Evolutionary conservation across 2,797 vertebrate species (phyloP).

Genomic region (Enteromius paludinosus): DNA sequence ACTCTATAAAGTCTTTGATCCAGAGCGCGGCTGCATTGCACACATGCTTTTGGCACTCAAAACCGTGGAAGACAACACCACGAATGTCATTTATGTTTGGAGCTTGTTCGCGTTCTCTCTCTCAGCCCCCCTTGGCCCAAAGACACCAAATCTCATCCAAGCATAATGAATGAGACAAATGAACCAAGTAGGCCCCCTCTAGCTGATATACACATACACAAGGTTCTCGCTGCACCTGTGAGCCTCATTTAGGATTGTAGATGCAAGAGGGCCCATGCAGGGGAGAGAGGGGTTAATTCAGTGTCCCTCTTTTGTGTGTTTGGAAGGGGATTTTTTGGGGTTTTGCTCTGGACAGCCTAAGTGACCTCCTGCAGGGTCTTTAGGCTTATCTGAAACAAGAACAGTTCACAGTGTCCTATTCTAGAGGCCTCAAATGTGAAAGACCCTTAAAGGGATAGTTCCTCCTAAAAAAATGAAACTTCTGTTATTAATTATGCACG

Average conservation of each 20-base stretch:
- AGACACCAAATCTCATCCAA: slow-evolving; percentile 75
- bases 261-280: slow-evolving; percentile 41
- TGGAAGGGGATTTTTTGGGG: slow-evolving; percentile 41
- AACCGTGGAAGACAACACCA: slow-evolving; percentile 15
- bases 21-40: slow-evolving; percentile 1
- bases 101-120: background rate
- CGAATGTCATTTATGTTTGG: slow-evolving; percentile 31
- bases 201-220: slow-evolving; percentile 52
- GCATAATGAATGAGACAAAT: slow-evolving; percentile 74
- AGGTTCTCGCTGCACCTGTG: slow-evolving; percentile 77
- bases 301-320: slow-evolving; percentile 33
- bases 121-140: background rate
- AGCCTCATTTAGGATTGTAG: slow-evolving; percentile 58
- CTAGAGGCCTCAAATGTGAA: slow-evolving; percentile 61
- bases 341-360: slow-evolving; percentile 57
- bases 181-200: slow-evolving; percentile 68
- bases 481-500: background rate
- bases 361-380: slow-evolving; percentile 73
- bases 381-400: slow-evolving; percentile 73
- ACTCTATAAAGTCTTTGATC: slow-evolving; percentile 40
- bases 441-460: background rate
- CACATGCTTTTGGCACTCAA: slow-evolving; percentile 10
- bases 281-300: slow-evolving; percentile 46
- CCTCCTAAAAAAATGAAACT: background rate
- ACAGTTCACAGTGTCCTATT: slow-evolving; percentile 66